Conservation (phyloP, 2,888 invertebrate species). For the Lochmaea crataegi region DNA sequence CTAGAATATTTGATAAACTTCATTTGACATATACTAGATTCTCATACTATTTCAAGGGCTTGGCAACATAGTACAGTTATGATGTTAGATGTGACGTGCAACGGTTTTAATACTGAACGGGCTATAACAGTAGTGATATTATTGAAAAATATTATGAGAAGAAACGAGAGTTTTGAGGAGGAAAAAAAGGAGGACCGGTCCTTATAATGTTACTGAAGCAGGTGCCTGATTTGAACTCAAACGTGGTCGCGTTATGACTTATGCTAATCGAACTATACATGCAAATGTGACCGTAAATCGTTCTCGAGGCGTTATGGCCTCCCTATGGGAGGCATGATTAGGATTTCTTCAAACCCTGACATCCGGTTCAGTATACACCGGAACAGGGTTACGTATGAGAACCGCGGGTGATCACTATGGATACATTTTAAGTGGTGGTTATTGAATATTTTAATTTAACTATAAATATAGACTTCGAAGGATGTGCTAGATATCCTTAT, state of each 20-base stretch:
- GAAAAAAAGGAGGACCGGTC: not conserved
- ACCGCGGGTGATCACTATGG: not conserved
- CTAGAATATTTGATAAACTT: too few species aligned
- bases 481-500: too few species aligned
- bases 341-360: constrained; percentile 44
- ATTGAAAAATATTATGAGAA: too few species aligned
- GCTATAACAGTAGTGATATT: too few species aligned
- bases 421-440: not conserved
- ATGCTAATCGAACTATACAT: constrained; percentile 47
- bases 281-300: constrained; percentile 49
- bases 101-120: too few species aligned
- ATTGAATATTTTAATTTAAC: not conserved
- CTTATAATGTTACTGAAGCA: constrained; percentile 28
- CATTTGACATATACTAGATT: too few species aligned
- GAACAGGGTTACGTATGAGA: constrained; percentile 25
- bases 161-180: too few species aligned
- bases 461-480: not conserved
- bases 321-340: constrained; percentile 45
- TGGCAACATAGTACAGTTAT: too few species aligned
- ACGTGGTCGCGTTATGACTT: constrained; percentile 48
- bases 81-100: too few species aligned
- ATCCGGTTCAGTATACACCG: constrained; percentile 39
- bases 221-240: constrained; percentile 34
- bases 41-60: too few species aligned
- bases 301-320: constrained; percentile 45